Percentiles rank a stretch among this genome's conserved stretches.
These are phyloP conservation scores for Lobophora halterata DNA, from an alignment of 2,888 invertebrate species.

Conservation along the genomic window DNA sequence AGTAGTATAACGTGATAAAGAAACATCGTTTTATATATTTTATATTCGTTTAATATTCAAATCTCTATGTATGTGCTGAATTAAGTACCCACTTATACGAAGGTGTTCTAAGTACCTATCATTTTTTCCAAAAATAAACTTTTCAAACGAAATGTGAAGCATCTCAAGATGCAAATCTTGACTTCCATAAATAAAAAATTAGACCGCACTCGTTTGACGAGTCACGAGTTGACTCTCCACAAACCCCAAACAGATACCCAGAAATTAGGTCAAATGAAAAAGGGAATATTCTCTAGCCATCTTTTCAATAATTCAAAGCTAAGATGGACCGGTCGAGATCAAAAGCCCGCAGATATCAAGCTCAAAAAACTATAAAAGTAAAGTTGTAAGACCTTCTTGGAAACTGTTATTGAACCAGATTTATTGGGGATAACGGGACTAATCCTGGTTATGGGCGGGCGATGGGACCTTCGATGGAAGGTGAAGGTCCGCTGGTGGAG, in stretches of 20 bases:
- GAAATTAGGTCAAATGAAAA: constrained; percentile 17
- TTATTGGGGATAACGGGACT: constrained; percentile 40
- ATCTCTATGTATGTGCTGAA: too few relatives aligned
- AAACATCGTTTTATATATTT: too few relatives aligned
- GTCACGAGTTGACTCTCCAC: constrained; percentile 6
- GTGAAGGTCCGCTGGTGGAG: constrained; percentile 30
- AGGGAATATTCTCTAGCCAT: constrained; percentile 21
- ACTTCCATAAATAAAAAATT: constrained; percentile 12
- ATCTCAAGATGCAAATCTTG: constrained; percentile 4
- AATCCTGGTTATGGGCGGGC: constrained; percentile 32
- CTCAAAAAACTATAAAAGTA: constrained; percentile 43
- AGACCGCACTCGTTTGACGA: constrained; percentile 12
- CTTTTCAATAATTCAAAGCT: constrained; percentile 34
- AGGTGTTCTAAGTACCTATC: too few relatives aligned
- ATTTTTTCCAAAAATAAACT: too few relatives aligned
- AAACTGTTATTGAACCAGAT: constrained; percentile 43
- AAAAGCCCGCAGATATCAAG: constrained; percentile 35
- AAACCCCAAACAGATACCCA: constrained; percentile 5
- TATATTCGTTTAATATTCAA: too few relatives aligned
- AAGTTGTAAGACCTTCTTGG: constrained; percentile 36
- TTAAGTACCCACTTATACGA: too few relatives aligned
- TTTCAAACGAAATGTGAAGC: background rate
- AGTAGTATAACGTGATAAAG: too few relatives aligned
- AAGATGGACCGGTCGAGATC: constrained; percentile 28
- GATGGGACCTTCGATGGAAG: constrained; percentile 27